Evolutionary conservation across 2,113 vertebrate species (phyloP).

Genomic region (Tachysurus fulvidraco): DNA sequence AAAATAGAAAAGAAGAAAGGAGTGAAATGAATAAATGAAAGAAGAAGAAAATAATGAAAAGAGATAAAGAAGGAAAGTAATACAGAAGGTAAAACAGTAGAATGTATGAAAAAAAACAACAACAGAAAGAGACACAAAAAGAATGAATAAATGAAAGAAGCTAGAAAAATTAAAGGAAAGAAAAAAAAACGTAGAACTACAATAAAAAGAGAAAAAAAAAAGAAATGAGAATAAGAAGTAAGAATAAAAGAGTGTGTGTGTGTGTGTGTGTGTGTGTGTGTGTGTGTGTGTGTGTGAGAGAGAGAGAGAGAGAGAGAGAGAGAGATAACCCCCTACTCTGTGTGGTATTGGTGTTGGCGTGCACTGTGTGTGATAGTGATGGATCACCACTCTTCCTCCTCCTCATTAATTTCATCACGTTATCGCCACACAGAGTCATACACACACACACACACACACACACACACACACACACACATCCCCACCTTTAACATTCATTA

Average conservation of each 20-base stretch:
- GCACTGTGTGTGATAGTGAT: conserved; percentile 80
- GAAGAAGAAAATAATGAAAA: neutral
- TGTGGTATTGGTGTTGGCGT: conserved; percentile 46
- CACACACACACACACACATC: neutral
- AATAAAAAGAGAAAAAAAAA: neutral
- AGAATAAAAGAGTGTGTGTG: neutral
- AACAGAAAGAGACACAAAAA: neutral
- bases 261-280: conserved; percentile 22
- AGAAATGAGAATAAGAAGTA: neutral
- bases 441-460: conserved; percentile 12
- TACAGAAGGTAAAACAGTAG: no score
- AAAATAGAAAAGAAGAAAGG: neutral
- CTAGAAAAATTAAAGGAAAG: neutral
- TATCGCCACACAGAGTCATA: conserved; percentile 82
- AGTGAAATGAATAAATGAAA: no score
- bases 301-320: neutral
- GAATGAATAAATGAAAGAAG: neutral
- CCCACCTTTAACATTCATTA: conserved; percentile 21
- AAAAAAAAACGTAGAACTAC: neutral
- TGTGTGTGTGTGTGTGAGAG: conserved; percentile 22
- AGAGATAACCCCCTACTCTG: neutral
- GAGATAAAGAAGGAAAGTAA: neutral
- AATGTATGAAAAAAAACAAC: neutral
- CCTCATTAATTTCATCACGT: conserved; percentile 99
- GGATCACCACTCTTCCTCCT: conserved; percentile 92